phyloP scores from a whole-genome alignment of 2,113 vertebrate genomes.

The Castor canadensis region DNA sequence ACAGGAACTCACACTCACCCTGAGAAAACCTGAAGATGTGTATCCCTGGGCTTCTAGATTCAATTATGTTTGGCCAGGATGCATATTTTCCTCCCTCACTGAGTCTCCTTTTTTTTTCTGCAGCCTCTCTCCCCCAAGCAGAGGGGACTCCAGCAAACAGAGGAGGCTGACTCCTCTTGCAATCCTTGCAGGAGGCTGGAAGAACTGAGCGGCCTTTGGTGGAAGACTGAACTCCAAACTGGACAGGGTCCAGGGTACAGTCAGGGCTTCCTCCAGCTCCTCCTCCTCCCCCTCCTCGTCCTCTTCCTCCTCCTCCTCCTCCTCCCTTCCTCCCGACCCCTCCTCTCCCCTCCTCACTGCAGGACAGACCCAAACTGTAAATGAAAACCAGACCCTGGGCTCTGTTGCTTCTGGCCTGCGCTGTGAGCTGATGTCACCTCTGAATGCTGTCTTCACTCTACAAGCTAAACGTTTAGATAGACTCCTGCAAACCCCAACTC shows the following conservation, averaged over 20 bases:
- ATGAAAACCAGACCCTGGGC: conserved; percentile 84
- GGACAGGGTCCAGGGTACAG: conserved; percentile 71
- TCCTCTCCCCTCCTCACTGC: conserved; percentile 50
- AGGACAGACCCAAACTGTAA: conserved; percentile 74
- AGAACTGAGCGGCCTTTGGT: conserved; percentile 56
- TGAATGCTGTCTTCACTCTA: conserved; percentile 15
- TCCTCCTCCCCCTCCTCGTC: conserved; percentile 33
- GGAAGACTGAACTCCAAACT: conserved; percentile 63
- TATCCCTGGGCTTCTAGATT: conserved; percentile 49
- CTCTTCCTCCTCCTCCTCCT: conserved; percentile 33
- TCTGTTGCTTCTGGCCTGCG: conserved; percentile 75
- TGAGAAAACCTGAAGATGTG: conserved; percentile 52
- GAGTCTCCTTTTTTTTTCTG: neutral
- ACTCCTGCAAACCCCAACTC: conserved; percentile 17
- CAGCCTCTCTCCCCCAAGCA: neutral
- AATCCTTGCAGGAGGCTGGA: conserved; percentile 2
- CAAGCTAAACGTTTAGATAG: neutral
- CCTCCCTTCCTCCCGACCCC: conserved; percentile 2
- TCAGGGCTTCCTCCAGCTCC: conserved; percentile 69
- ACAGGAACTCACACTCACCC: conserved; percentile 77
- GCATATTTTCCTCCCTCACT: conserved; percentile 37
- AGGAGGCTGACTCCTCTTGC: neutral
- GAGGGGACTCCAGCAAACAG: neutral
- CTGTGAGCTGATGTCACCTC: conserved; percentile 82
- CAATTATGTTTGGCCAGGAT: neutral